A percentile compares a stretch with the other conserved stretches of the same genome.
Evolutionary conservation across 1,140 invertebrate genomes (phyloP).

Genomic region (Planococcus citri): DNA sequence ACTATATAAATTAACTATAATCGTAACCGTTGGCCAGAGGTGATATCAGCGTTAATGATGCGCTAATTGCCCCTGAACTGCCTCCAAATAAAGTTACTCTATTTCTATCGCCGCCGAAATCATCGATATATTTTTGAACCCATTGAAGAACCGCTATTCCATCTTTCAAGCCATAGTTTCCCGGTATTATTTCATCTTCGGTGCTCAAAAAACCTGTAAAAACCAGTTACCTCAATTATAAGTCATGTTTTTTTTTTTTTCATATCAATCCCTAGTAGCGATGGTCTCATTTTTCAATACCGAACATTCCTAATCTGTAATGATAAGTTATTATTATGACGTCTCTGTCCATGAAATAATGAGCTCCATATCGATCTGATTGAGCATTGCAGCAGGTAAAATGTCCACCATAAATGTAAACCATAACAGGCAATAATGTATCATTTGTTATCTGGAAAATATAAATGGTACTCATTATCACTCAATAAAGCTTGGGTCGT

Average conservation of each 20-base stretch:
- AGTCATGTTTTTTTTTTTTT: too few relatives aligned
- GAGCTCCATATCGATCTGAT: slow-evolving; percentile 29
- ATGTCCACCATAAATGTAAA: slow-evolving; percentile 40
- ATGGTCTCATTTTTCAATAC: slow-evolving; percentile 22
- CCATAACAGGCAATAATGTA: slow-evolving; percentile 34
- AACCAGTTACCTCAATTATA: not conserved
- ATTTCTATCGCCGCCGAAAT: slow-evolving; percentile 26
- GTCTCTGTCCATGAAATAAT: slow-evolving; percentile 34
- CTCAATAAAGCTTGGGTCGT: too few relatives aligned
- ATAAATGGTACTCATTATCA: too few relatives aligned
- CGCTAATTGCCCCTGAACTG: slow-evolving; percentile 24
- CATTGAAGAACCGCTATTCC: slow-evolving; percentile 25
- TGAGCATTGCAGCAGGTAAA: not conserved
- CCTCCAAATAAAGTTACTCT: slow-evolving; percentile 26
- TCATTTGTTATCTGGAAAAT: not conserved
- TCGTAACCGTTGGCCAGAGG: slow-evolving; percentile 22
- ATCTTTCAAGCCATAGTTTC: slow-evolving; percentile 28
- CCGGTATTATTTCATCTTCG: slow-evolving; percentile 24
- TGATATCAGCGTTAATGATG: slow-evolving; percentile 25
- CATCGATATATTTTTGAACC: slow-evolving; percentile 27
- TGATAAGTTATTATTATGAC: slow-evolving; percentile 39
- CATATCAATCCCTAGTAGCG: too few relatives aligned
- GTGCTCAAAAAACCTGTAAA: slow-evolving; percentile 30
- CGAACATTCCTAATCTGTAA: slow-evolving; percentile 36
- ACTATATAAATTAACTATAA: too few relatives aligned